Conservation (phyloP, 2,888 invertebrate species). For the Plagodis dolabraria region DNA sequence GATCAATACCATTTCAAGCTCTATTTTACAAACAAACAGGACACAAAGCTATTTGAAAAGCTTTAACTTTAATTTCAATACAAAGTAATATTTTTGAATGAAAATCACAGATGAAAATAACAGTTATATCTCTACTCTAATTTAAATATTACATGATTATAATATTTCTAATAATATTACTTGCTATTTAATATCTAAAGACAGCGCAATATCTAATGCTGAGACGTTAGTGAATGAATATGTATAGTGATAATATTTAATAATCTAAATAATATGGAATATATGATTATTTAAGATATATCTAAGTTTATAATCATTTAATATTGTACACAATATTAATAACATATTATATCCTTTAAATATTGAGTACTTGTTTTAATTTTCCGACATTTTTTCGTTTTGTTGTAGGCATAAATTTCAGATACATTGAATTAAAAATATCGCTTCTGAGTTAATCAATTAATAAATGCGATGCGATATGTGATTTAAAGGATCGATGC, state of each 20-base stretch:
- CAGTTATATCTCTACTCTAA: slow-evolving; percentile 41
- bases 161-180: slow-evolving; percentile 18
- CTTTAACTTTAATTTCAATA: slow-evolving; percentile 51
- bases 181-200: slow-evolving; percentile 33
- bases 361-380: too few species aligned
- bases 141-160: slow-evolving; percentile 35
- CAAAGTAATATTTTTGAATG: slow-evolving; percentile 35
- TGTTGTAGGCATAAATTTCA: too few species aligned
- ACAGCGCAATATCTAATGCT: slow-evolving; percentile 18
- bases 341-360: too few species aligned
- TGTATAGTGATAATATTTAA: slow-evolving; percentile 42
- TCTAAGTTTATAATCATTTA: neutral
- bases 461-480: too few species aligned
- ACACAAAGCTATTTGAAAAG: slow-evolving; percentile 35
- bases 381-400: too few species aligned
- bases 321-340: too few species aligned
- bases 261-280: slow-evolving; percentile 4
- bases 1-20: slow-evolving; percentile 13
- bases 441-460: too few species aligned
- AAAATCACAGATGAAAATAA: slow-evolving; percentile 46
- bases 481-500: too few species aligned
- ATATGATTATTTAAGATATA: neutral
- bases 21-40: slow-evolving; percentile 9
- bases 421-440: too few species aligned
- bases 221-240: slow-evolving; percentile 40